Evolutionary conservation across 2,797 vertebrate genomes (phyloP).

Genomic region (Girardinus metallicus): DNA sequence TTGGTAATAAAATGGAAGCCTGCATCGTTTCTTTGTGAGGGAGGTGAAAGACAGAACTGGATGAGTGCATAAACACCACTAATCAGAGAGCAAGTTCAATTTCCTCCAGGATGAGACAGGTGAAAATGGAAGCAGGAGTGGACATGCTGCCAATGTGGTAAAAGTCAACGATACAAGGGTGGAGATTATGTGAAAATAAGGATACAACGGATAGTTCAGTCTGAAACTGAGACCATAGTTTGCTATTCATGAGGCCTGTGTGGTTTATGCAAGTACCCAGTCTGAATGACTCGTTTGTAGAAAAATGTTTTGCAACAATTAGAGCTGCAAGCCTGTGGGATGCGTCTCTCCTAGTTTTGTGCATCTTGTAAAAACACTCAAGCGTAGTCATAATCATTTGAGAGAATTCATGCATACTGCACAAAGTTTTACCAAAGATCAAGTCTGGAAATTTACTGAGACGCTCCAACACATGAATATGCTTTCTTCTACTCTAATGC

Average conservation of each 20-base stretch:
- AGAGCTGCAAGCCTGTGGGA: not conserved
- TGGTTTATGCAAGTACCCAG: not conserved
- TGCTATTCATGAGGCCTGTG: not conserved
- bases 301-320: not conserved
- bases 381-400: not conserved
- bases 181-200: conserved; percentile 25
- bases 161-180: conserved; percentile 34
- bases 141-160: conserved; percentile 25
- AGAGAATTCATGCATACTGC: not conserved
- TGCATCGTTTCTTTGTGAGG: conserved; percentile 30
- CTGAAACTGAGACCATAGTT: not conserved
- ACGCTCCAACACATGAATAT: no score
- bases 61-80: conserved; percentile 39
- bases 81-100: conserved; percentile 38
- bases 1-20: not conserved
- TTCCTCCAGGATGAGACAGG: conserved; percentile 15
- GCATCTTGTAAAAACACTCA: not conserved
- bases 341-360: not conserved
- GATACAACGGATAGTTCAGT: conserved; percentile 9
- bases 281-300: not conserved
- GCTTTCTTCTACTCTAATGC: no score
- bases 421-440: no score
- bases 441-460: no score
- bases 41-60: conserved; percentile 38
- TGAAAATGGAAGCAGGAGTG: conserved; percentile 19